These are phyloP conservation scores for Lamellibrachia luymesi DNA, from an alignment of 1,140 invertebrate species.

Conservation along the genomic window DNA sequence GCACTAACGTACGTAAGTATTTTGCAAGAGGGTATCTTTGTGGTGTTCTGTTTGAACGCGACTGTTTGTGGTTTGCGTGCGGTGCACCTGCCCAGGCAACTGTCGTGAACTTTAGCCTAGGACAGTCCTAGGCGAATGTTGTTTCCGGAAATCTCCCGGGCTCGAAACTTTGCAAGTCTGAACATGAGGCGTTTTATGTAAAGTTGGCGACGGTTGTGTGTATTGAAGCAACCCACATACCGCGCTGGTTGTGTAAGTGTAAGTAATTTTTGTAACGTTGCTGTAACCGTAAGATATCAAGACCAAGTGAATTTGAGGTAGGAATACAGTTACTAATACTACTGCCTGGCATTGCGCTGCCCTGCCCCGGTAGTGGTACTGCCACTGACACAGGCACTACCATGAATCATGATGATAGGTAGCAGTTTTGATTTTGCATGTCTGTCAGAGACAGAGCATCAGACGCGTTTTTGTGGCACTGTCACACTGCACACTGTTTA, in stretches of 20 bases:
- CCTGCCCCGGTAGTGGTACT: too few species aligned
- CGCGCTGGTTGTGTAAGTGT: not conserved
- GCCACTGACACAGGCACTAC: too few species aligned
- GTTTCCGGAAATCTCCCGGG: conserved; percentile 2
- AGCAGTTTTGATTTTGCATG: too few species aligned
- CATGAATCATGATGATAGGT: too few species aligned
- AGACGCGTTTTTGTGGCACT: too few species aligned
- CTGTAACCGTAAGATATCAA: not conserved
- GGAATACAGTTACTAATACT: not conserved
- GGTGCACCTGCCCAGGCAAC: not conserved
- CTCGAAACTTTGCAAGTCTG: not conserved
- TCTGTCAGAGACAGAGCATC: too few species aligned
- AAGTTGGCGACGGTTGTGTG: not conserved
- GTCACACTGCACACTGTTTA: too few species aligned
- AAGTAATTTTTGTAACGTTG: not conserved
- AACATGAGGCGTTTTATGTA: not conserved
- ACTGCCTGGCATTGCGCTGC: too few species aligned
- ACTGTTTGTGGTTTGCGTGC: not conserved
- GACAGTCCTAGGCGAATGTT: not conserved
- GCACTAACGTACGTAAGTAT: not conserved
- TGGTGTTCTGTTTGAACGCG: not conserved
- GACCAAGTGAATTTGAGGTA: not conserved
- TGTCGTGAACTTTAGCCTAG: not conserved
- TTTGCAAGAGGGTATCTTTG: not conserved
- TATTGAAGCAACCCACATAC: not conserved